Percentiles rank a stretch among this genome's conserved stretches.
phyloP scores from a whole-genome alignment of 1,140 invertebrate genomes.

The Philaenus spumarius region DNA sequence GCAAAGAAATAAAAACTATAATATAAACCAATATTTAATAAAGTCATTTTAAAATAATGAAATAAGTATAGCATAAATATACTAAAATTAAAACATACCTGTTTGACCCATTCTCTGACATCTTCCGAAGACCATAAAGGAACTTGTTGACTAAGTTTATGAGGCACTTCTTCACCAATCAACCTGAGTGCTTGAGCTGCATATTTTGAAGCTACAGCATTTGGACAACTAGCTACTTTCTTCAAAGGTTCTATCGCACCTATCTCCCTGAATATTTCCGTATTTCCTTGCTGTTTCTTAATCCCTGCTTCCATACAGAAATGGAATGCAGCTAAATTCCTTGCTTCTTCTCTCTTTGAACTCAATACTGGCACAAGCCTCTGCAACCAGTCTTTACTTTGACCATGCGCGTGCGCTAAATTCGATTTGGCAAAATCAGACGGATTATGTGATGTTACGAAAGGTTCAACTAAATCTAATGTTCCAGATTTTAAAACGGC shows the following conservation, averaged over 20 bases:
- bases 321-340: conserved; percentile 96
- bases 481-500: conserved; percentile 93
- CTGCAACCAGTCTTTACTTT: conserved; percentile 94
- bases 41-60: too few species aligned
- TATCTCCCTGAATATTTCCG: conserved; percentile 90
- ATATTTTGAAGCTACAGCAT: conserved; percentile 95
- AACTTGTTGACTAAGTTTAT: conserved; percentile 96
- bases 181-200: conserved; percentile 91
- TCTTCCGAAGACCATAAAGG: conserved; percentile 96
- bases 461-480: conserved; percentile 91
- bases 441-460: conserved; percentile 89
- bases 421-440: conserved; percentile 91
- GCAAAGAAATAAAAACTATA: too few species aligned
- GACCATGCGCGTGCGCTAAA: conserved; percentile 88
- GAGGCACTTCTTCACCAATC: conserved; percentile 94
- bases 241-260: conserved; percentile 93
- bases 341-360: conserved; percentile 91
- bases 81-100: conserved; percentile 40
- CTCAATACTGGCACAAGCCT: conserved; percentile 90
- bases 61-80: too few species aligned
- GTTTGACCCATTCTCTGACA: conserved; percentile 96
- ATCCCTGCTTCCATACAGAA: conserved; percentile 99
- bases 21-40: too few species aligned
- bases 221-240: conserved; percentile 94
- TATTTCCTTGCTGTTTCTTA: conserved; percentile 92